phyloP scores from a whole-genome alignment of 2,113 vertebrate species.

The Prinia subflava region DNA sequence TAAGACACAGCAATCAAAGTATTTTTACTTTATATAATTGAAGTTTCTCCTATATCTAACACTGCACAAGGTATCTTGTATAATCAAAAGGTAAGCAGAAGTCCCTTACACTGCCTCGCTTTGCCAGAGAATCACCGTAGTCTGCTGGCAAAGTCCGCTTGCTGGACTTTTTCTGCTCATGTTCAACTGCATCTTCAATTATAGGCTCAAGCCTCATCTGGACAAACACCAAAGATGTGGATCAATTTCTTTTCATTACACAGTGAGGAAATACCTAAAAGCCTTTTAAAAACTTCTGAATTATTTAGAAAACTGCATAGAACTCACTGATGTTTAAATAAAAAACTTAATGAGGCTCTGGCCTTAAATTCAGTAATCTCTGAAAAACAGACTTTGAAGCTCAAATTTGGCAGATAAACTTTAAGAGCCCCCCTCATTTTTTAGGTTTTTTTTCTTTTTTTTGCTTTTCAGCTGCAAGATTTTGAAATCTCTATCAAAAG shows the following conservation, averaged over 20 bases:
- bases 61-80: conserved; percentile 80
- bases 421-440: neutral
- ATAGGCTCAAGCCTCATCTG: conserved; percentile 98
- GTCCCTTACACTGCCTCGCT: conserved; percentile 97
- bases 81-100: conserved; percentile 81
- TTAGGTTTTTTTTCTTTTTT: neutral
- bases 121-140: conserved; percentile 98
- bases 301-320: conserved; percentile 31
- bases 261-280: conserved; percentile 77
- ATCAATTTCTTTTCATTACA: conserved; percentile 84
- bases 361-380: conserved; percentile 1
- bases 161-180: conserved; percentile 99
- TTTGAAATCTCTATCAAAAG: neutral
- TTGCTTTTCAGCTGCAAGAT: neutral
- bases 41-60: conserved; percentile 82
- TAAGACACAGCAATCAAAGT: conserved; percentile 54
- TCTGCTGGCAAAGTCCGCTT: conserved; percentile 98
- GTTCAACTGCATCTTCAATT: conserved; percentile 96
- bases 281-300: conserved; percentile 56
- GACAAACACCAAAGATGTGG: conserved; percentile 84
- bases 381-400: neutral
- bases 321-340: conserved; percentile 51
- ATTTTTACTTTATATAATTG: conserved; percentile 52
- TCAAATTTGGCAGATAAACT: neutral
- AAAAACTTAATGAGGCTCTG: conserved; percentile 54